Conservation (phyloP, 2,888 invertebrate species). For the Octonoba sinensis region DNA sequence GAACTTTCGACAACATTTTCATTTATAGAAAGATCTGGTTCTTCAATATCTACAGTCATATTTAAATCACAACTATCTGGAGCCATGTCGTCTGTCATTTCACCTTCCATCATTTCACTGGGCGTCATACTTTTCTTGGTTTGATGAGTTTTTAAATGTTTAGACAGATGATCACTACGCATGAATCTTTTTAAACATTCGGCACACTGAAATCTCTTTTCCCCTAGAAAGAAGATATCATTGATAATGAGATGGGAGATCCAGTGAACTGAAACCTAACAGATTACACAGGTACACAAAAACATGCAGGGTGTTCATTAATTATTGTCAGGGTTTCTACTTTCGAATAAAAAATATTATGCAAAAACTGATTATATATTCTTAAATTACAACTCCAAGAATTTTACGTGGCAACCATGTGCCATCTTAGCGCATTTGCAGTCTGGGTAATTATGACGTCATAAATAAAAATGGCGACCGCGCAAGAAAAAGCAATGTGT, state of each 20-base stretch:
- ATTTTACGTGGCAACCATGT: too few relatives aligned
- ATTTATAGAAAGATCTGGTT: slow-evolving; percentile 54
- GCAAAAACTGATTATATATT: too few relatives aligned
- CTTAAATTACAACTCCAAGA: too few relatives aligned
- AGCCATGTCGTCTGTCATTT: slow-evolving; percentile 44
- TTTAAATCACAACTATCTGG: slow-evolving; percentile 58
- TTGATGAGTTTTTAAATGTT: slow-evolving; percentile 93
- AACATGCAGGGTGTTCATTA: too few relatives aligned
- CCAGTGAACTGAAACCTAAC: background rate
- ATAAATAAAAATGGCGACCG: too few relatives aligned
- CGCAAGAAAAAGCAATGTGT: too few relatives aligned
- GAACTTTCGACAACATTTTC: slow-evolving; percentile 51
- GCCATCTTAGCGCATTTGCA: too few relatives aligned
- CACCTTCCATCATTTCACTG: slow-evolving; percentile 41
- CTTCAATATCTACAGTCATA: slow-evolving; percentile 56
- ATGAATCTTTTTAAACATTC: slow-evolving; percentile 98
- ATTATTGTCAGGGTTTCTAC: background rate
- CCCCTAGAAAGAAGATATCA: slow-evolving; percentile 72
- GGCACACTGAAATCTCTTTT: slow-evolving; percentile 96
- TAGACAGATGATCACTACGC: slow-evolving; percentile 96
- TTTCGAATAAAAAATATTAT: background rate
- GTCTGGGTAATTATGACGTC: too few relatives aligned
- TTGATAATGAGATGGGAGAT: background rate
- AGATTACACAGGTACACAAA: background rate
- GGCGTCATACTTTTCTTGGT: slow-evolving; percentile 45